Base-by-base conservation (phyloP, 2,888 invertebrate species). In the Limnephilus marmoratus region DNA sequence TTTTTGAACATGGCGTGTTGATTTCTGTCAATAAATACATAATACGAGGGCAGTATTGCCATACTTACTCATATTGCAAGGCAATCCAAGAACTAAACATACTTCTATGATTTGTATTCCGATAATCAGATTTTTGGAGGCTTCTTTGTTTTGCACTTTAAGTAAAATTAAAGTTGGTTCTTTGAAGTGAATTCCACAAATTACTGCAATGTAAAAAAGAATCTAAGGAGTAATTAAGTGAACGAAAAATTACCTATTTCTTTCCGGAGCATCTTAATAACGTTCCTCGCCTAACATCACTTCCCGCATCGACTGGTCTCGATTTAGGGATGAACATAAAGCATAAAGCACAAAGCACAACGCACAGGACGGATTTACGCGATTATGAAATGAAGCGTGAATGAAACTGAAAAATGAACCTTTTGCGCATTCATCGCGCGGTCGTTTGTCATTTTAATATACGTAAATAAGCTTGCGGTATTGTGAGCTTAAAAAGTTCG, bases 391-490 rank as follows among this genome's bases (percentile, higher is more conserved):
- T 88, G 88, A 91, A 49, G 88, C 88, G 81, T 80, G 34, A 89
- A 81, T 87, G 49, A 87, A 49, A 83, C 91, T 91, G 91, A 91
- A 91, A 89, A 91, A 91, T 90, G 90, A 90, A 90, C 85, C 89
- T 49, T 81, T 68, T 41, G 86, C 91, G 83, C 82, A 88, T 91
- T 91, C 91, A 89, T 91, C 91, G 82, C 83, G 24, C 13, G 90
- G 85, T 86, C 92, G 90, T 92, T 92, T 92, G 92, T 92, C 92
- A 92, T 92, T 90, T 92, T 92, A 90, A 92, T 92, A 81, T 90
- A 45, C 82, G 86, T 90, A 92, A 90, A 92, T 92, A 92, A 90
- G 81, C 91, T 82, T 24, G 80, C 11, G 85, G 91, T 68, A 82
- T 53, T 91, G 88, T 83, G 88, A 34, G 91, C 81, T 49, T 88